Evolutionary conservation across 30 jellyfish, hydroid and myxozoan genomes (phyloP), one percentile per base, ranked within the genome.

Genomic region (Phacellophora camtschatica): DNA sequence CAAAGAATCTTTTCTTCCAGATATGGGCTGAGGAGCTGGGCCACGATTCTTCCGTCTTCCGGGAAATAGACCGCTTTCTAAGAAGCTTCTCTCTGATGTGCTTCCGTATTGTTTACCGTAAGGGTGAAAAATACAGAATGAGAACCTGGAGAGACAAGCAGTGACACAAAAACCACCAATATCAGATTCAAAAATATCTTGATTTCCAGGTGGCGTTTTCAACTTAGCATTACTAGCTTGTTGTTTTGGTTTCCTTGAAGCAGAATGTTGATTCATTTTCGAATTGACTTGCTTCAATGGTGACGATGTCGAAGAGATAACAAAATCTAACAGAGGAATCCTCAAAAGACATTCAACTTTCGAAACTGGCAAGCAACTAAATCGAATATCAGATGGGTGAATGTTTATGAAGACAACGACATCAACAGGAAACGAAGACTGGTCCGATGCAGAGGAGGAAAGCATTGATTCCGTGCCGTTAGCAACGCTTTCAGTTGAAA

Each of bases 71-170:
- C 91, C 96, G 54, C 90, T 51, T 16, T 80, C 91, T 27, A 66
- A 27, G 43, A 62, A 81, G 27, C 91, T 54, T 28, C 96, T 49
- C 20, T 85, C 98, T 2, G 96, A 66, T 28, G 95, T 71, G 29
- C 92, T 82, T 16, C 95, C 95, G 54, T 77, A 91, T 29, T 91
- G 98, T 56, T 91, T 91, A 15, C 98, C 98, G 61, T 91, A 91
- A 7, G 98, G 98, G 65, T 91, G 98, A 58, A 91, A 91, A 5
- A 91, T 83, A 82, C 98, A 91, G 53, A 91, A 91, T 6, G 98
- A 91, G 51, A 91, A 91, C 16, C 96, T 88, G 20, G 98, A 84
- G 2, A 91, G 76, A 45, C 98, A 91, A 12, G 85, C 95, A 5
- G 98, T 84, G 35, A 85, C 39, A 36, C 95, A 85, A 37, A 85